Percentiles rank a stretch among this genome's conserved stretches.
Conservation (phyloP, 2,888 invertebrate genomes). For the Pristionchus arcanus region DNA sequence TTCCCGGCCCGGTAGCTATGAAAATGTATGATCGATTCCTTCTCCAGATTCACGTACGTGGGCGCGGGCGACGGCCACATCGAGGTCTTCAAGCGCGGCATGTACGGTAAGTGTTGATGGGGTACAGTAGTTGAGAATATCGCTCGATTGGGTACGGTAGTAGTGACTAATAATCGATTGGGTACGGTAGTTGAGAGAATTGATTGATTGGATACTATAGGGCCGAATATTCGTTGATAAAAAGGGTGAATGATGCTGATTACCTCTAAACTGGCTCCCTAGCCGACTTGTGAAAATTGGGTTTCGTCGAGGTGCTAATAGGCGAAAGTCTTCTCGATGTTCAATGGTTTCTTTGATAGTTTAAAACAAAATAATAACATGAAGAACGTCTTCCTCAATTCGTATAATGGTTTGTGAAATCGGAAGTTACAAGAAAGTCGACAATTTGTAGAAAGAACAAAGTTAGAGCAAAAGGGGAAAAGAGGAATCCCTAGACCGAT, state of each 20-base stretch:
- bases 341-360: too few relatives aligned
- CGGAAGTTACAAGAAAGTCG: too few relatives aligned
- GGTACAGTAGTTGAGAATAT: conserved; percentile 8
- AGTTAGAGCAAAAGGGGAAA: too few relatives aligned
- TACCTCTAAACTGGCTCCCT: too few relatives aligned
- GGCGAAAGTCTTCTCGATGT: neutral
- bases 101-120: conserved; percentile 67
- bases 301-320: neutral
- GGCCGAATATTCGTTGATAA: neutral
- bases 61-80: conserved; percentile 71
- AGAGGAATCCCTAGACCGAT: too few relatives aligned
- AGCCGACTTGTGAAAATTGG: neutral
- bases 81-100: conserved; percentile 72
- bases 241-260: too few relatives aligned
- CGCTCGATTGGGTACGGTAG: neutral
- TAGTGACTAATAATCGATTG: neutral
- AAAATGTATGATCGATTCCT: neutral
- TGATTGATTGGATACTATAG: neutral
- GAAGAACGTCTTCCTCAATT: too few relatives aligned
- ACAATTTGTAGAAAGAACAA: too few relatives aligned
- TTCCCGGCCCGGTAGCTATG: too few relatives aligned
- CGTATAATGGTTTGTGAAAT: too few relatives aligned
- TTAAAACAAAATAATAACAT: too few relatives aligned
- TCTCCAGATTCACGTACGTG: conserved; percentile 68
- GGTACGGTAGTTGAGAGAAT: neutral